These are phyloP conservation scores for Penaeus chinensis DNA, from an alignment of 1,140 invertebrate species.

Conservation along the genomic window DNA sequence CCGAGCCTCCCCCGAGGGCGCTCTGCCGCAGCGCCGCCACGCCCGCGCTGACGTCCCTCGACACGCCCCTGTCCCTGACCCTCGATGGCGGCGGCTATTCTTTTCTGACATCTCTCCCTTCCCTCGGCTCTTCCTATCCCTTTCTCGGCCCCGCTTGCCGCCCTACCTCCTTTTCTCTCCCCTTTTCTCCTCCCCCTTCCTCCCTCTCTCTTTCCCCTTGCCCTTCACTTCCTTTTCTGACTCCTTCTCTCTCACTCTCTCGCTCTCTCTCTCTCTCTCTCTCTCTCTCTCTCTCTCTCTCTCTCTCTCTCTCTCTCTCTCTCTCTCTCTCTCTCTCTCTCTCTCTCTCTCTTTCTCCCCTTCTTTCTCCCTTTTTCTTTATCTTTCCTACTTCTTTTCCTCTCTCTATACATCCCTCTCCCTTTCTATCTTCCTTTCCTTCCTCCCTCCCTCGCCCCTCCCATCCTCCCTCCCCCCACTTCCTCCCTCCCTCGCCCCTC, in stretches of 20 bases:
- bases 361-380: neutral
- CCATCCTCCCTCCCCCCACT: neutral
- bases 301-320: neutral
- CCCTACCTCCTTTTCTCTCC: neutral
- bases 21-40: no score
- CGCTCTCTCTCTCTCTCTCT: neutral
- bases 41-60: neutral
- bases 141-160: neutral
- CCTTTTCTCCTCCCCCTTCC: neutral
- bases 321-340: neutral
- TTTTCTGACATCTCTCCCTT: neutral
- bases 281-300: neutral
- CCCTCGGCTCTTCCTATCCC: neutral
- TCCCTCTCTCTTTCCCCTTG: neutral
- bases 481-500: neutral
- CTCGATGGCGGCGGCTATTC: neutral
- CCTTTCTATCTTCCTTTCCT: neutral
- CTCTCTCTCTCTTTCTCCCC: neutral
- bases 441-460: no score
- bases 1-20: no score
- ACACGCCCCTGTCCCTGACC: neutral
- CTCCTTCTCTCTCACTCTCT: neutral
- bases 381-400: neutral
- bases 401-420: neutral
- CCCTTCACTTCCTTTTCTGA: neutral